Conservation (phyloP, 1,140 invertebrate species). For the Carposina sasakii region DNA sequence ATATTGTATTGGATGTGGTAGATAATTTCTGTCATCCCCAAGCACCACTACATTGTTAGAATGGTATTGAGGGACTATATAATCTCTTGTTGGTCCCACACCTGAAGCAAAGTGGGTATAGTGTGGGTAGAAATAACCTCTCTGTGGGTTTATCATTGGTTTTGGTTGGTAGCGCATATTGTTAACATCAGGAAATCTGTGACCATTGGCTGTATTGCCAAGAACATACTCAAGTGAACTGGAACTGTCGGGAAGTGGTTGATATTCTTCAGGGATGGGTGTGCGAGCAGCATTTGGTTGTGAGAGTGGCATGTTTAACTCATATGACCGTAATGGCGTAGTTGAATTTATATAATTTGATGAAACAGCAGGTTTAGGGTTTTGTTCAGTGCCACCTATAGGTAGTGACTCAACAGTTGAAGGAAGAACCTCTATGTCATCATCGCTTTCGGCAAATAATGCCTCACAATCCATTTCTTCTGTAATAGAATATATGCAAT, state of each 20-base stretch:
- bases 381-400: constrained; percentile 24
- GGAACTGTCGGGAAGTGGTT: constrained; percentile 60
- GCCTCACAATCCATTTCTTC: constrained; percentile 70
- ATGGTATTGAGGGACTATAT: constrained; percentile 35
- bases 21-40: constrained; percentile 42
- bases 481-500: constrained; percentile 29
- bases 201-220: constrained; percentile 30
- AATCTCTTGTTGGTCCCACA: constrained; percentile 31
- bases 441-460: constrained; percentile 68
- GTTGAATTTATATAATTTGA: constrained; percentile 60
- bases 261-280: constrained; percentile 63
- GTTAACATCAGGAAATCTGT: constrained; percentile 37
- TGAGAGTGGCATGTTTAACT: constrained; percentile 37
- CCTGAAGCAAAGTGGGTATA: constrained; percentile 36
- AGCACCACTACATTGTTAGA: constrained; percentile 41
- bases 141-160: constrained; percentile 31
- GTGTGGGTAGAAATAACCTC: constrained; percentile 44
- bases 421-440: constrained; percentile 65
- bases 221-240: constrained; percentile 49
- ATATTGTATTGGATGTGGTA: constrained; percentile 39
- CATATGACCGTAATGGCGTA: constrained; percentile 44
- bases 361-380: constrained; percentile 45
- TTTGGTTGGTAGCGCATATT: constrained; percentile 63
- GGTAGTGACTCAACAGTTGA: constrained; percentile 29
- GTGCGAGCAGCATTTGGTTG: constrained; percentile 45